These are phyloP conservation scores for Sphaerophoria taeniata DNA, from an alignment of 2,888 invertebrate species.

Conservation along the genomic window DNA sequence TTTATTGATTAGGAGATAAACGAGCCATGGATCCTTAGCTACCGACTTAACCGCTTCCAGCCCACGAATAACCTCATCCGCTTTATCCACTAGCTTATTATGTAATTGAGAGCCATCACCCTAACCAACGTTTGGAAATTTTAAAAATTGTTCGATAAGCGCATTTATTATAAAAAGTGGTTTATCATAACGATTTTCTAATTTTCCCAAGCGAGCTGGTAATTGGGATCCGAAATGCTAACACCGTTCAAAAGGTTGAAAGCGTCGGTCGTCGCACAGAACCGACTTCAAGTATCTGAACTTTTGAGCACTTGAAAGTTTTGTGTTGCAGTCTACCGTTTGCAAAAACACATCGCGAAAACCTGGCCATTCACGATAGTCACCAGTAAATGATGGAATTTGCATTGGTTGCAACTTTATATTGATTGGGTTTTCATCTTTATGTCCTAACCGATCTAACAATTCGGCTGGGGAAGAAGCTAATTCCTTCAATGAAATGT, in stretches of 20 bases:
- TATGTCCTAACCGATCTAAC: neutral
- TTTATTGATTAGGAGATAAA: conserved; percentile 7
- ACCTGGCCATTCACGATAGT: conserved; percentile 34
- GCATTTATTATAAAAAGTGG: conserved; percentile 8
- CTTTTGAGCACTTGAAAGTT: conserved; percentile 11
- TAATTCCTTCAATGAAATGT: neutral
- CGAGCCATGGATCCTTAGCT: conserved; percentile 1
- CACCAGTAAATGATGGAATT: conserved; percentile 20
- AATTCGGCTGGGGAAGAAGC: conserved; percentile 10
- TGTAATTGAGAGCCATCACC: neutral
- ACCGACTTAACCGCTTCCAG: conserved; percentile 4
- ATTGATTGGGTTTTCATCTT: neutral
- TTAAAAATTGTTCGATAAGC: conserved; percentile 1
- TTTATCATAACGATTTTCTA: conserved; percentile 22
- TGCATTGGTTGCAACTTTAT: conserved; percentile 15
- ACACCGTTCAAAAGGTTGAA: conserved; percentile 2
- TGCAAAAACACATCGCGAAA: conserved; percentile 16
- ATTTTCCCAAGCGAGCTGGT: conserved; percentile 33
- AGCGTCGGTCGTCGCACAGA: conserved; percentile 19
- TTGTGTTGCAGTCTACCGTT: conserved; percentile 1
- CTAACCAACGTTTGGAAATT: neutral
- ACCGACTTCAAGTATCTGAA: conserved; percentile 26
- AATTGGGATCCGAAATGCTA: conserved; percentile 20
- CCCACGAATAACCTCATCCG: neutral
- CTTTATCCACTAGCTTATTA: conserved; percentile 1